Base-by-base conservation (phyloP, 2,113 vertebrate species). In the Cynocephalus volans region DNA sequence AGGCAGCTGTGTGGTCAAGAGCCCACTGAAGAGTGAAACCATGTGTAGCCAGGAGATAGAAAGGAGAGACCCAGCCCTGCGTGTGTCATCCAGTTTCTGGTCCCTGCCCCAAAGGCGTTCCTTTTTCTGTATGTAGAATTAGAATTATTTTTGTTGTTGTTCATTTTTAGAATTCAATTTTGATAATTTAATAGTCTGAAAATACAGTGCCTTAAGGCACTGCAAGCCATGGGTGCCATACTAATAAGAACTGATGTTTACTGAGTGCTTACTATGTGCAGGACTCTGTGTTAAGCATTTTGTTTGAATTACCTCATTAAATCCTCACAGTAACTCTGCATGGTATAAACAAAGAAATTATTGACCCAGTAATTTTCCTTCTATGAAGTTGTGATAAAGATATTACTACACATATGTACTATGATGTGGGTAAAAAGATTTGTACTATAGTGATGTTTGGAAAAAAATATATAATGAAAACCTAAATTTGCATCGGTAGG, bases 381-480 rank as follows among this genome's bases (percentile, higher is more conserved):
- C 64, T 81, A 8, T 85, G n/a, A 86, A 69, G 45, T 48, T 77
- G 8, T 67, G 75, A 0, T 6, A 52, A 31, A 67, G 50, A 3
- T 54, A 26, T 93, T 77, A 48, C 17, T n/a, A 21, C 10, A 56
- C 11, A 26, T 72, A 45, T 41, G 12, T 15, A 19, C n/a, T 70
- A 28, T 6, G 5, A 14, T 77, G 18, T 84, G 17, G 54, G 15
- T 65, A 80, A 23, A 31, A 50, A 56, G 41, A 45, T 69, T 2
- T 72, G 64, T 52, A 86, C 33, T 12, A 4, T 12, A 94, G 60
- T 54, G 31, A 56, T 64, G 45, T 26, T 3, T 31, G 7, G 69
- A 93, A 90, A 81, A 62, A 18, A n/a, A 70, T 41, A 96, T 28
- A 87, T 62, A 26, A 36, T 67, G 33, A 45, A 93, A 72, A 83